phyloP scores from a whole-genome alignment of 2,888 invertebrate species.

The Drosophila antonietae region DNA sequence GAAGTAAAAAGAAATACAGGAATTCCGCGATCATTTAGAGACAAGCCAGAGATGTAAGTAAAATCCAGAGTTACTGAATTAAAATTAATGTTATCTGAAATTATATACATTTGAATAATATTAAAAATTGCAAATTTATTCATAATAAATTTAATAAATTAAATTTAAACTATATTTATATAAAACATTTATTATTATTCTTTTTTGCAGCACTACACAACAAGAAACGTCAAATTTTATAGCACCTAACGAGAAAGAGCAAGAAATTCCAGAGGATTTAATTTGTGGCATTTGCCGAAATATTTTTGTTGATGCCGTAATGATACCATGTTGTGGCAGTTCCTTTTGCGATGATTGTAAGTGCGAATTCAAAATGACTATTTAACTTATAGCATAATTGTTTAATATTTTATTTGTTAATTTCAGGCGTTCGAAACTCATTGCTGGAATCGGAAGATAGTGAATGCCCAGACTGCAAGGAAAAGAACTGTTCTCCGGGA shows the following conservation, averaged over 20 bases:
- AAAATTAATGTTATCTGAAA: too few species aligned
- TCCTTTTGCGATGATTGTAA: conserved; percentile 99
- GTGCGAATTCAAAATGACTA: too few species aligned
- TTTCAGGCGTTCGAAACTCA: conserved; percentile 92
- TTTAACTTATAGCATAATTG: too few species aligned
- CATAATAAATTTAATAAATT: background rate
- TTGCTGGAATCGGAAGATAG: conserved; percentile 97
- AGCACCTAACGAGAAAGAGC: conserved; percentile 83
- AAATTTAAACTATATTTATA: background rate
- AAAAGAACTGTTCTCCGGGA: conserved; percentile 96
- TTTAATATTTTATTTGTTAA: background rate
- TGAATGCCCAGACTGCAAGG: conserved; percentile 97
- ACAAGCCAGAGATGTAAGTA: conserved; percentile 90
- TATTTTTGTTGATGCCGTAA: conserved; percentile 96
- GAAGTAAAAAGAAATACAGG: conserved; percentile 98
- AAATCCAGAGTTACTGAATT: background rate
- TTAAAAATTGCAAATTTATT: too few species aligned
- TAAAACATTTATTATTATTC: background rate
- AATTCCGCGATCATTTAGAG: conserved; percentile 97
- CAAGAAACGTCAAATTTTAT: conserved; percentile 60
- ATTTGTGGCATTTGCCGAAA: conserved; percentile 97
- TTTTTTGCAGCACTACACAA: conserved; percentile 53
- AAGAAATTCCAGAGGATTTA: conserved; percentile 95
- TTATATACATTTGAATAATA: too few species aligned
- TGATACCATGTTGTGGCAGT: conserved; percentile 99